A percentile compares a stretch with the other conserved stretches of the same genome.
Conservation (phyloP, 2,797 vertebrate species). For the Spinus olivaceus region DNA sequence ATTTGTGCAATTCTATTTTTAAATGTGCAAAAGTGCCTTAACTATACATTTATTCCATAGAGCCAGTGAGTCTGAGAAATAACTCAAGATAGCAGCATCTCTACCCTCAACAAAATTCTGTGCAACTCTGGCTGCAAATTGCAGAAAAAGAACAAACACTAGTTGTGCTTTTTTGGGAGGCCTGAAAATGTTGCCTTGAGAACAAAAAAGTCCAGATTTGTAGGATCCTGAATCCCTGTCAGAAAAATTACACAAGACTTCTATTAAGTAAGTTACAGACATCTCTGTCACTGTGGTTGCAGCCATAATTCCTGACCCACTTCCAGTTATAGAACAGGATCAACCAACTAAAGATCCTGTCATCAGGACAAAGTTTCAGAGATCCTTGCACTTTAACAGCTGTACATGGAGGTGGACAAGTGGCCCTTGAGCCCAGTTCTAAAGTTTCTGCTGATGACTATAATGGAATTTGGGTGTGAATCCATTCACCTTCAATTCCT, state of each 20-base stretch:
- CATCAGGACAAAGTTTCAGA: background rate
- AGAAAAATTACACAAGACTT: background rate
- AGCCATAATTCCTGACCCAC: background rate
- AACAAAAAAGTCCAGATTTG: background rate
- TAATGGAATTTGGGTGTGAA: conserved; percentile 24
- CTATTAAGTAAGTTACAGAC: background rate
- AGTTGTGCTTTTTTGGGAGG: background rate
- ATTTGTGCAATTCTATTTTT: background rate
- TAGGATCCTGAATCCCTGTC: background rate
- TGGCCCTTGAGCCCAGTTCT: background rate
- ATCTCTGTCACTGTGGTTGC: background rate
- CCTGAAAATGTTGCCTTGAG: background rate
- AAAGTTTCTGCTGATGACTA: conserved; percentile 22
- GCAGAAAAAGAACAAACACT: background rate
- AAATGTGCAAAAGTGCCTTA: background rate
- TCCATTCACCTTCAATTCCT: background rate
- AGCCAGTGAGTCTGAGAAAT: background rate
- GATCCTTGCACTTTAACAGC: background rate
- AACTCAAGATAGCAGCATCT: background rate
- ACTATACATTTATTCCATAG: background rate
- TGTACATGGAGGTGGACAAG: background rate
- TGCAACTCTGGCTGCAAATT: background rate
- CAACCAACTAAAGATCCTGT: background rate
- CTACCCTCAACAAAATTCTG: background rate
- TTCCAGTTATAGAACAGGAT: background rate